These are phyloP conservation scores for Elachura formosa DNA, from an alignment of 2,113 vertebrate species.

Conservation along the genomic window DNA sequence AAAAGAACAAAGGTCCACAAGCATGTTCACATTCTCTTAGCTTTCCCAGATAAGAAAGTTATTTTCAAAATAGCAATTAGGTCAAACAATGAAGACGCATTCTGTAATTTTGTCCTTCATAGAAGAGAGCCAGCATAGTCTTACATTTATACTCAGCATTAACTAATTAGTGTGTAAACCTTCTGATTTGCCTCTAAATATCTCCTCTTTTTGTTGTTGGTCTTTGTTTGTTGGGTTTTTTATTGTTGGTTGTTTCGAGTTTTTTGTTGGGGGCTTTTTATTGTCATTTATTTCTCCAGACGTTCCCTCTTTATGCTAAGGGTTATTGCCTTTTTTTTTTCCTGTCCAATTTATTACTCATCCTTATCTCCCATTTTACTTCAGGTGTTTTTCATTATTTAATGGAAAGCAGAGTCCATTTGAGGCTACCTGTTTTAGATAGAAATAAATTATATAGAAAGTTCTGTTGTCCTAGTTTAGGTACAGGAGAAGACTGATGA, in stretches of 20 bases:
- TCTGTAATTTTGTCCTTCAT: background rate
- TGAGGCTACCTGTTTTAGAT: background rate
- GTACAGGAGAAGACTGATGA: background rate
- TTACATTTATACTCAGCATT: background rate
- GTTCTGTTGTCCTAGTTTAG: background rate
- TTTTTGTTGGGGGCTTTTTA: too few relatives aligned
- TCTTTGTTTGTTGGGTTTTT: background rate
- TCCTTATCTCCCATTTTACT: background rate
- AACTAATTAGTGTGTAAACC: background rate
- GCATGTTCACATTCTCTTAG: background rate
- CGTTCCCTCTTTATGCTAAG: background rate
- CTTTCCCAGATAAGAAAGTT: conserved; percentile 18
- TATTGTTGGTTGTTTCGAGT: background rate
- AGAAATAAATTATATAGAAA: background rate
- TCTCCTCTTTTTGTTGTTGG: background rate
- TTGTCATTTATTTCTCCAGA: background rate
- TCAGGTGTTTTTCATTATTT: background rate
- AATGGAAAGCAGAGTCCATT: background rate
- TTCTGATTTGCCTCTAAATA: background rate
- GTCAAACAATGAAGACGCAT: background rate
- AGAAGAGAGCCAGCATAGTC: background rate
- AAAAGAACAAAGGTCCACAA: conserved; percentile 47
- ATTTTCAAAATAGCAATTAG: conserved; percentile 54
- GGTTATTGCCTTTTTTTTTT: background rate
- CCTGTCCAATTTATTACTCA: background rate